Conservation (phyloP, 1,140 invertebrate genomes). For the Matsumurasca onukii region DNA sequence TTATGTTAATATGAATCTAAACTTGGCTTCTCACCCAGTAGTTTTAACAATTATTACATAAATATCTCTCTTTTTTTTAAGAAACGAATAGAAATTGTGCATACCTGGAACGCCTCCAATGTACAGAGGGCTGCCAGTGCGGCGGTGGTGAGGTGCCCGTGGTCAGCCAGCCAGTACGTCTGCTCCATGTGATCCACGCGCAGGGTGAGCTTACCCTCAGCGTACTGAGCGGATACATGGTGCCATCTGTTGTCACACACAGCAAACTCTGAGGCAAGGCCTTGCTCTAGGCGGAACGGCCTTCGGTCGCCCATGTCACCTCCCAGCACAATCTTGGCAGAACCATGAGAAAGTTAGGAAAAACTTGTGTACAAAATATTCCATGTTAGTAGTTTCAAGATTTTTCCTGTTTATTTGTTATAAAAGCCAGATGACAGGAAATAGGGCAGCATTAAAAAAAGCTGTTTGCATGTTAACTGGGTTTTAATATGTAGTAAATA, state of each 20-base stretch:
- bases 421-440: conserved; percentile 2
- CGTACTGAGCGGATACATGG: conserved; percentile 70
- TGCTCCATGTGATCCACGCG: conserved; percentile 67
- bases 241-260: conserved; percentile 90
- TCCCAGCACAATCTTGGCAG: conserved; percentile 68
- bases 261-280: conserved; percentile 55
- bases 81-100: too few species aligned
- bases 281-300: conserved; percentile 58
- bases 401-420: not conserved
- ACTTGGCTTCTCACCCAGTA: too few species aligned
- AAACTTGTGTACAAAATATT: conserved; percentile 12
- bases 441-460: too few species aligned
- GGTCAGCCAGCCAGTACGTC: conserved; percentile 52
- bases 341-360: too few species aligned
- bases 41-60: too few species aligned
- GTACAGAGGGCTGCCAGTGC: conserved; percentile 66
- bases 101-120: conserved; percentile 85
- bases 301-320: conserved; percentile 65
- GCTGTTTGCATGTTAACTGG: too few species aligned
- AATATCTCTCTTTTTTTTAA: too few species aligned
- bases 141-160: conserved; percentile 51
- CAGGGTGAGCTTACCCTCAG: conserved; percentile 66
- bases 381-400: not conserved
- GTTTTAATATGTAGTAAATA: too few species aligned
- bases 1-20: too few species aligned